These are phyloP conservation scores for Umimayanthus chanpuru DNA, from an alignment of 92 coral and sea anemone genomes.

Conservation along the genomic window DNA sequence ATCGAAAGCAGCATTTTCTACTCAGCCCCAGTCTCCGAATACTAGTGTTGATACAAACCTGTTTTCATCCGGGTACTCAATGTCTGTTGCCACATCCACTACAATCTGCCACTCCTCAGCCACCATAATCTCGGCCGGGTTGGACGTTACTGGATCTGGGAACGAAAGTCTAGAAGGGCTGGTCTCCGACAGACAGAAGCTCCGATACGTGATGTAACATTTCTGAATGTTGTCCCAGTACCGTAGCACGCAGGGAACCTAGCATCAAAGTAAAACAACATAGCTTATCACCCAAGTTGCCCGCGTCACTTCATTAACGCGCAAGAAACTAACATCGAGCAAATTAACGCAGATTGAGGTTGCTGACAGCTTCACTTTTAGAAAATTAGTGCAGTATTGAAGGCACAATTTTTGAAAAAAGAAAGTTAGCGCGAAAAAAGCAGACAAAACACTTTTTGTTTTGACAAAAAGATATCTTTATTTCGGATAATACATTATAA, in stretches of 20 bases:
- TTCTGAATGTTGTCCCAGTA: conserved; percentile 96
- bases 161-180: conserved; percentile 64
- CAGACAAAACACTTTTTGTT: too few relatives aligned
- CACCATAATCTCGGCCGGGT: conserved; percentile 84
- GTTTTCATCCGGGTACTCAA: conserved; percentile 80
- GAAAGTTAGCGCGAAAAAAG: too few relatives aligned
- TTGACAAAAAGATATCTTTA: too few relatives aligned
- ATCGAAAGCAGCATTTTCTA: not conserved
- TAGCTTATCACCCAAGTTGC: too few relatives aligned
- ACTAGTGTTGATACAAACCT: conserved; percentile 54
- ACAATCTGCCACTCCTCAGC: conserved; percentile 99
- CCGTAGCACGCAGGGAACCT: conserved; percentile 94
- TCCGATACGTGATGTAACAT: conserved; percentile 84
- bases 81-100: conserved; percentile 77
- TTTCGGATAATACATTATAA: too few relatives aligned
- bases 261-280: conserved; percentile 12
- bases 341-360: too few relatives aligned
- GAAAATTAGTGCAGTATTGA: too few relatives aligned
- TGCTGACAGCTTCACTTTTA: too few relatives aligned
- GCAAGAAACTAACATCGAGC: too few relatives aligned
- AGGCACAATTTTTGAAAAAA: too few relatives aligned
- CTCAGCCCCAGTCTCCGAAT: not conserved
- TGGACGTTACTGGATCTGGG: conserved; percentile 81
- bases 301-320: too few relatives aligned
- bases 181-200: conserved; percentile 84